These are phyloP conservation scores for Aplidium turbinatum DNA, from an alignment of 23 tunicate species.

Conservation along the genomic window DNA sequence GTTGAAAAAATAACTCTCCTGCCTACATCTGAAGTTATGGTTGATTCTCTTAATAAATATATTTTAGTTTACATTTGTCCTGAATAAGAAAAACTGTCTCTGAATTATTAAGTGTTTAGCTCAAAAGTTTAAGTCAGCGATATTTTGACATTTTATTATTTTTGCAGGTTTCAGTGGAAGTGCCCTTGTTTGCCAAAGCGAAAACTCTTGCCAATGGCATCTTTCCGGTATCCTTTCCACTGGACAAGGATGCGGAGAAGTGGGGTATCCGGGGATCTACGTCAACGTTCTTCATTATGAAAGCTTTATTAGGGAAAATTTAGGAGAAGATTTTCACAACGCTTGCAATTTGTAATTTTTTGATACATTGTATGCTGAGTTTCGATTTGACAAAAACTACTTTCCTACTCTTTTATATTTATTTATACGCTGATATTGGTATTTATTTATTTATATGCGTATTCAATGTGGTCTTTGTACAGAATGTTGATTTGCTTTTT, in stretches of 20 bases:
- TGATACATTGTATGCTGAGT: too few relatives aligned
- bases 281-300: slow-evolving; percentile 47
- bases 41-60: neutral
- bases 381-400: too few relatives aligned
- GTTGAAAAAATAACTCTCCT: neutral
- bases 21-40: neutral
- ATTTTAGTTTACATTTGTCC: neutral
- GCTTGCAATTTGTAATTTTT: slow-evolving; percentile 17
- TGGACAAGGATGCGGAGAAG: slow-evolving; percentile 59
- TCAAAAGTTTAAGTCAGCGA: neutral
- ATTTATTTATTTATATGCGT: too few relatives aligned
- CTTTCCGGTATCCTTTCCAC: slow-evolving; percentile 52
- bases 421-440: too few relatives aligned
- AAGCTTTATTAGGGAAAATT: slow-evolving; percentile 40
- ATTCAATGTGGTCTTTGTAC: too few relatives aligned
- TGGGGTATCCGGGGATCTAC: slow-evolving; percentile 61
- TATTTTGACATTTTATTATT: neutral
- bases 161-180: slow-evolving; percentile 68
- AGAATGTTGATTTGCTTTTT: too few relatives aligned
- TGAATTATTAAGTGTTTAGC: too few relatives aligned
- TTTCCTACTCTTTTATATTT: too few relatives aligned
- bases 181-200: slow-evolving; percentile 74
- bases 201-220: slow-evolving; percentile 62
- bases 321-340: slow-evolving; percentile 16
- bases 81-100: neutral